Conservation (phyloP, 2,888 invertebrate species). For the Serrognathus titanus region DNA sequence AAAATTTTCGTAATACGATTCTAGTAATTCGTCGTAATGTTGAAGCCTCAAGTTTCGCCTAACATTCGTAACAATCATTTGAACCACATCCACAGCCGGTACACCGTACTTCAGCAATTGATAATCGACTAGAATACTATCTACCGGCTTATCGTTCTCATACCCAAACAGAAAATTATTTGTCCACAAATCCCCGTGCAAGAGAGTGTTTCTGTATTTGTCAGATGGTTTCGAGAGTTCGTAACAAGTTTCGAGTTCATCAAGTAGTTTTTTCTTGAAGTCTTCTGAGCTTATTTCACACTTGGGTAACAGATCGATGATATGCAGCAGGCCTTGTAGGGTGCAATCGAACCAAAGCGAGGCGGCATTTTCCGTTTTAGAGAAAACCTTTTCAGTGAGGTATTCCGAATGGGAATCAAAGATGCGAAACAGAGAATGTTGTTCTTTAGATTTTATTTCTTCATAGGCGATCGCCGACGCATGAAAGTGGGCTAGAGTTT, state of each 20-base stretch:
- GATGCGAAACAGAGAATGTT: slow-evolving; percentile 25
- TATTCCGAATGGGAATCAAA: slow-evolving; percentile 25
- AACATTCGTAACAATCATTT: slow-evolving; percentile 36
- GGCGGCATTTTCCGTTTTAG: slow-evolving; percentile 21
- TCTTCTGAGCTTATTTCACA: slow-evolving; percentile 18
- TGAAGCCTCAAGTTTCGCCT: slow-evolving; percentile 29
- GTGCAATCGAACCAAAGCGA: slow-evolving; percentile 26
- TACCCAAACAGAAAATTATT: slow-evolving; percentile 39
- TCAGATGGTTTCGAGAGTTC: not conserved
- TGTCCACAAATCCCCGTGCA: slow-evolving; percentile 40
- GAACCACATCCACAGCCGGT: slow-evolving; percentile 34
- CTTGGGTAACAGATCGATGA: slow-evolving; percentile 31
- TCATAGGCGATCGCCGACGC: slow-evolving; percentile 53
- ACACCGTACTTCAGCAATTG: slow-evolving; percentile 37
- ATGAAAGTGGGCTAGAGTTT: slow-evolving; percentile 54
- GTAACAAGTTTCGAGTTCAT: not conserved
- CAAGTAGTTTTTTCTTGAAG: slow-evolving; percentile 26
- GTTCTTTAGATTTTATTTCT: slow-evolving; percentile 34
- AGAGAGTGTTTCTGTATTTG: slow-evolving; percentile 25
- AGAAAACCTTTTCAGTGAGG: slow-evolving; percentile 30
- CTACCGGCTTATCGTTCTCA: slow-evolving; percentile 19
- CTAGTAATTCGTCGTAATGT: slow-evolving; percentile 30
- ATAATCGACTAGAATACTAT: slow-evolving; percentile 36
- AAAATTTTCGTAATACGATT: slow-evolving; percentile 35
- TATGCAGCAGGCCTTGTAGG: slow-evolving; percentile 27